Evolutionary conservation across 2,113 vertebrate genomes (phyloP), one percentile per base, ranked within the genome.

Genomic region (Dunckerocampus dactyliophorus): DNA sequence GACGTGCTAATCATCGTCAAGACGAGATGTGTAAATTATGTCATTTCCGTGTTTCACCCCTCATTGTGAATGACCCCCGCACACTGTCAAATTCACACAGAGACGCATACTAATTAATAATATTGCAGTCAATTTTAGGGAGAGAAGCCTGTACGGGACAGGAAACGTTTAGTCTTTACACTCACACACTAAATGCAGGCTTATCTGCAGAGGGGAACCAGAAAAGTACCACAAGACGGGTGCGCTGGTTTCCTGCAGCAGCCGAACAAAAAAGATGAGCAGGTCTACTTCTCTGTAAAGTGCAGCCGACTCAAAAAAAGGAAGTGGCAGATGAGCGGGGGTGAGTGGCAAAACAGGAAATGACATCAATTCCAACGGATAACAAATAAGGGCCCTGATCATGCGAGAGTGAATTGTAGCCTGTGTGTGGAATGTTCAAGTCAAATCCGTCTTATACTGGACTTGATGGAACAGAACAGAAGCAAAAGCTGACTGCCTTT

Each of bases 151-250:
- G 37, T 11, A 12, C 7, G 8, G 8, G 37, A 39, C 37, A 39
- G 37, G 37, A 39, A 39, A 39, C 11, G 37, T 39, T 39, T 39
- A 39, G 37, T 39, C 9, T 39, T 11, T 11, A 28, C 37, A 42
- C 39, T 4, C 11, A 43, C 2, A 43, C 13, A 43, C 39, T 4
- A 43, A 43, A 43, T 43, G 39, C 39, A 3, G 39, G 14, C 39
- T 43, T 43, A 12, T 43, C 39, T 14, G 39, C 39, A 12, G 37
- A 39, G 8, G 10, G 9, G 37, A 39, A 39, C 8, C 47, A 50
- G 59, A 24, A 54, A 62, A 75, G 28, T 75, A 77, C 75, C 77
- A 90, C 89, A 88, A 87, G 87, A 88, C 87, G 84, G 89, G 87
- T 61, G 88, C 80, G 87, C 70, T 78, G 53, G 65, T 79, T 89